Base-by-base conservation (phyloP, 2,797 vertebrate species). In the Pterois miles region DNA sequence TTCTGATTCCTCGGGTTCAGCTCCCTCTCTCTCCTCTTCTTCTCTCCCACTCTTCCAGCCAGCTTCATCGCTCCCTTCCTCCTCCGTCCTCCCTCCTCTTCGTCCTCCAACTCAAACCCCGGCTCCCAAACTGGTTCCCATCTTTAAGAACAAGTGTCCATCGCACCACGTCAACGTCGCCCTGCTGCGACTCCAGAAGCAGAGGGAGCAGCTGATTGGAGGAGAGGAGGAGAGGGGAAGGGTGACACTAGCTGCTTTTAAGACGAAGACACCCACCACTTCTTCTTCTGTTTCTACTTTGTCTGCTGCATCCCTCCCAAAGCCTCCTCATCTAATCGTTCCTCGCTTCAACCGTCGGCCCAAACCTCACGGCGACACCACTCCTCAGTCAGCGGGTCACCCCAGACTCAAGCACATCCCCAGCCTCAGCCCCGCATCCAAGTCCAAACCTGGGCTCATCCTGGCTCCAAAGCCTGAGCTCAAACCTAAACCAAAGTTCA, bases 81-180 rank as follows among this genome's bases (percentile, higher is more conserved):
- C 64, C 33, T 74, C 72, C 4, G 2, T 29, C 34, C 36, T 40
- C n/a, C 10, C 52, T 1, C 36, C 74, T 74, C 34, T 18, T 29
- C 48, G 27, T 72, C 74, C 46, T 6, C 57, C 20, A 7, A 20
- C 46, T 43, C 83, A 56, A 10, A 22, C 8, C 0, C 72, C 8
- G 1, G 25, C 70, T 48, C 82, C 88, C 11, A 94, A 79, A 82
- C 81, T 92, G 54, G 86, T 94, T 50, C 93, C 94, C 25, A 40
- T 93, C 74, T 95, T 95, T 65, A 88, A 58, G 66, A 93, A 76
- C 81, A 92, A 84, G 36, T 53, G 36, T 18, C 78, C 89, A 0
- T 86, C 68, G 0, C 67, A 6, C 2, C 88, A 54, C 13, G 6
- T 89, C 40, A 91, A 84, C 22, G 8, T 82, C 12, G 84, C 87